Base-by-base conservation (phyloP, 2,888 invertebrate species). In the Heliconius ethilla region DNA sequence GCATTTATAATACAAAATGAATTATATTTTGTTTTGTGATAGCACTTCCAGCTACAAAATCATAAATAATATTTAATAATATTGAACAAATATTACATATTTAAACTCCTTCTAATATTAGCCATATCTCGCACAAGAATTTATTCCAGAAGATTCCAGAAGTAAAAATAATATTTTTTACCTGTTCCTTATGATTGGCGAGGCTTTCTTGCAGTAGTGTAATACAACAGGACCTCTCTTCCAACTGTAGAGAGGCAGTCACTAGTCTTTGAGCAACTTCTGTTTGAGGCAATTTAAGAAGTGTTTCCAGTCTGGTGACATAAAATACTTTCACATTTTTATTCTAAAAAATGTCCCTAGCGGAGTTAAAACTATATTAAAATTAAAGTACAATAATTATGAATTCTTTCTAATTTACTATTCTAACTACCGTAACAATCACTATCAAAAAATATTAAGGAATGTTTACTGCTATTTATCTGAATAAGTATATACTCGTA, bases 251-350 rank as follows among this genome's bases (percentile, higher is more conserved):
- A 2, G 95, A 95, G 0, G 96, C 90, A 0, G 96, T 95, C 77
- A 96, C 95, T 33, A 96, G 88, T 79, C 96, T 92, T 82, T 96
- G 95, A 1, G 96, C 95, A 25, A 96, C 86, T 81, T 96, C 96
- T 0, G 95, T 95, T 70, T 94, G 94, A 0, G 95, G 95, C 78
- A 95, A 87, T 78, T 92, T 93, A 70, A 96, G 87, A 9, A 96
- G 87, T 13, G 91, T 91, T 82, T 96, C 96, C 77, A 95, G 84
- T 84, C 96, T 95, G 79, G 72, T 69, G 72, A 25, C 27, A 70
- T 22, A 40, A 15, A 45, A 18, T 22, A 70, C 9, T 51, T 27
- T 3, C 9, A 27, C 18, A 70, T 70, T 70, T 9, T 55, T 29
- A 70, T 10, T 70, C 18, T 18, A 10, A 55, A 6, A 29, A 55